Percentiles rank a stretch among this genome's conserved stretches.
phyloP scores from a whole-genome alignment of 2,888 invertebrate species.

The Eupithecia subfuscata region DNA sequence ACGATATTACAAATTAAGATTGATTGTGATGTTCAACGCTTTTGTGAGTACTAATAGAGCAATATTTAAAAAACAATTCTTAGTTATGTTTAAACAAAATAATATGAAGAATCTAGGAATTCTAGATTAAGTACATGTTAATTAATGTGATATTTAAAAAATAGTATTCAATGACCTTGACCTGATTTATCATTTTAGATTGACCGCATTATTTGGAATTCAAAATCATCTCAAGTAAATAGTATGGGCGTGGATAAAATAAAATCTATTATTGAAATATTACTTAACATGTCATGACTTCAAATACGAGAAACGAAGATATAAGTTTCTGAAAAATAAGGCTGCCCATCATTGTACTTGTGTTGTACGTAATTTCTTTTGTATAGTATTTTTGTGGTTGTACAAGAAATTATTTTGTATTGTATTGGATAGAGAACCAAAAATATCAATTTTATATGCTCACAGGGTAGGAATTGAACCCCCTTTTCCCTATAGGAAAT shows the following conservation, averaged over 20 bases:
- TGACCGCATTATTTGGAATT: neutral
- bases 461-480: neutral
- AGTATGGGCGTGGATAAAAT: neutral
- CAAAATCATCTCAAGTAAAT: neutral
- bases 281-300: too few relatives aligned
- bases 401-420: too few relatives aligned
- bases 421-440: too few relatives aligned
- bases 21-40: neutral
- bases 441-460: too few relatives aligned
- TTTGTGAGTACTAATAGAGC: neutral
- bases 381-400: too few relatives aligned
- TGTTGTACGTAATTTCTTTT: too few relatives aligned
- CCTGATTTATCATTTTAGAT: neutral
- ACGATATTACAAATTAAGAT: neutral
- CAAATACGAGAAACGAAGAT: too few relatives aligned
- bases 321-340: too few relatives aligned
- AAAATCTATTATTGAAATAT: neutral
- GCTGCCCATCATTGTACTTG: too few relatives aligned
- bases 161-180: constrained; percentile 8
- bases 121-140: too few relatives aligned
- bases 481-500: neutral
- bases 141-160: constrained; percentile 3
- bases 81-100: too few relatives aligned
- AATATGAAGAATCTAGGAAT: too few relatives aligned
- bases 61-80: constrained; percentile 4